Evolutionary conservation across 1,140 invertebrate species (phyloP).

Genomic region (Camponotus pennsylvanicus): DNA sequence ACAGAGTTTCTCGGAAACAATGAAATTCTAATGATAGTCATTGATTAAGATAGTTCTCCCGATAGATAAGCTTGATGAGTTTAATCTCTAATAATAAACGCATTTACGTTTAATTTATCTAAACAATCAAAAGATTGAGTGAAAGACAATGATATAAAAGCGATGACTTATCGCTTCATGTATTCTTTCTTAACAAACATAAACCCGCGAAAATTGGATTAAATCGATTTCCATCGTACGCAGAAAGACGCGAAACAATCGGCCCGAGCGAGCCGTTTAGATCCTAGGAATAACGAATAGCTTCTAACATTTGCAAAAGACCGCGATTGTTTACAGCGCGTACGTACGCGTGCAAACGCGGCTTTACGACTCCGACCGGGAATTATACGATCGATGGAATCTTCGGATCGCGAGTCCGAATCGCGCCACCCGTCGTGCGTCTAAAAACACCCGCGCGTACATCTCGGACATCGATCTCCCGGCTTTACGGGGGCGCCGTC

Average conservation of each 20-base stretch:
- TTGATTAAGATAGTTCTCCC: neutral
- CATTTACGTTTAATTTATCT: neutral
- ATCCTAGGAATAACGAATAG: neutral
- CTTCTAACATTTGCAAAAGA: neutral
- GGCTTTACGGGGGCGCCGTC: slow-evolving; percentile 38
- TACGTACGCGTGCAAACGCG: neutral
- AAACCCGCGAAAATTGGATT: neutral
- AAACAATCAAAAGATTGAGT: neutral
- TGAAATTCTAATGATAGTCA: neutral
- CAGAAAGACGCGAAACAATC: neutral
- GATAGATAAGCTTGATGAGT: neutral
- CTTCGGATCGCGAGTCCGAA: neutral
- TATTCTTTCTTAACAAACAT: neutral
- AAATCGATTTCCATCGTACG: neutral
- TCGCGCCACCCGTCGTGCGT: neutral
- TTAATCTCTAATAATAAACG: neutral
- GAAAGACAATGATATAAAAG: neutral
- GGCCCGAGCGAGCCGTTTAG: neutral
- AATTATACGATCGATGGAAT: slow-evolving; percentile 19
- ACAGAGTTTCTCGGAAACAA: neutral
- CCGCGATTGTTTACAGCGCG: slow-evolving; percentile 18
- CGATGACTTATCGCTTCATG: neutral
- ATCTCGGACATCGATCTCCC: slow-evolving; percentile 13
- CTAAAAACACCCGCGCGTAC: slow-evolving; percentile 25
- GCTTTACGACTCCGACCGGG: neutral